Conservation (phyloP, 2,113 vertebrate species). For the Tenebrosternarchus preto region DNA sequence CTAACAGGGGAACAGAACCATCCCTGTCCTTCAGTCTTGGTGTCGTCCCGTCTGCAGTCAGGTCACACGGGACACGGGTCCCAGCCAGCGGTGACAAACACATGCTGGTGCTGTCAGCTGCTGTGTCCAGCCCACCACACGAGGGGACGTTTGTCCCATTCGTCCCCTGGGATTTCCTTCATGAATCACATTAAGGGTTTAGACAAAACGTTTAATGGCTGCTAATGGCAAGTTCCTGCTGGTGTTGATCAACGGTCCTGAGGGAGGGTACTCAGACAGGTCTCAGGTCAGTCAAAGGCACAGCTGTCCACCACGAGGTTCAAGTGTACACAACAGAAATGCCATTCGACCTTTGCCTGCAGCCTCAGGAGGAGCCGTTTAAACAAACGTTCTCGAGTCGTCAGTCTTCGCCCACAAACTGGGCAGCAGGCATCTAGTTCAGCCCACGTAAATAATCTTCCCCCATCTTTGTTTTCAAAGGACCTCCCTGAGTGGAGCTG, state of each 20-base stretch:
- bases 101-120: conserved; percentile 26
- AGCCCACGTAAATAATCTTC: conserved; percentile 52
- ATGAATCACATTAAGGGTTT: conserved; percentile 44
- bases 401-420: conserved; percentile 42
- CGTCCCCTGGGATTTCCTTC: conserved; percentile 18
- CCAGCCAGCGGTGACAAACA: conserved; percentile 38
- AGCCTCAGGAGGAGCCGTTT: conserved; percentile 32
- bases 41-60: conserved; percentile 41
- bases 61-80: conserved; percentile 6
- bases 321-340: background rate
- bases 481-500: conserved; percentile 34
- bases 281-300: background rate
- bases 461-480: conserved; percentile 42
- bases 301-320: background rate
- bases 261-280: background rate
- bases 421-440: conserved; percentile 42
- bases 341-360: conserved; percentile 21
- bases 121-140: background rate
- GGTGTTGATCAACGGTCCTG: conserved; percentile 11
- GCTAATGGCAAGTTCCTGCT: background rate
- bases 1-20: conserved; percentile 37
- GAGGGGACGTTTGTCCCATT: conserved; percentile 2
- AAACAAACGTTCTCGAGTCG: conserved; percentile 47
- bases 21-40: conserved; percentile 14
- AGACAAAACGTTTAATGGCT: conserved; percentile 17